Evolutionary conservation across 2,797 vertebrate species (phyloP), one percentile per base, ranked within the genome.

Genomic region (Amphiprion clarkii): DNA sequence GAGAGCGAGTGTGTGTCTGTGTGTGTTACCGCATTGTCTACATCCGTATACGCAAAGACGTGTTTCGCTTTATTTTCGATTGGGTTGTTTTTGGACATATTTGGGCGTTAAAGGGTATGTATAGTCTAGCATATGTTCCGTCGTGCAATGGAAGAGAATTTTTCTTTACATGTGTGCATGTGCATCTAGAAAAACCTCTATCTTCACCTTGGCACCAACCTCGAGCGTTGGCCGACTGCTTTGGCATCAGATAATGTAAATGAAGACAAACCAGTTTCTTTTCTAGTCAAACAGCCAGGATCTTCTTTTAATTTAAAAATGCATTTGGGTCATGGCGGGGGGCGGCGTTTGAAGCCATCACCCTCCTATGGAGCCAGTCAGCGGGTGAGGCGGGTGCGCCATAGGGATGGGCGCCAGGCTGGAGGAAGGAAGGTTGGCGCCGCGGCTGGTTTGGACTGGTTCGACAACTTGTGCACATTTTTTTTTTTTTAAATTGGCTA

Each of bases 251-350:
- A 89, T 86, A 81, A 82, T 73, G 76, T 71, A 82, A 91, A 90
- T 77, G 67, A 87, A 91, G 85, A 91, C 80, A 75, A 85, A 86
- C 80, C 82, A 23, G 67, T 65, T 84, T 65, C 85, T 87, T 89
- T 83, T 89, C 73, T 85, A 83, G 87, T 88, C 79, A 74, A 91
- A 87, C 90, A 89, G 88, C 73, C 60, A 67, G 87, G 76, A 87
- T 89, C 86, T 83, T 85, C 63, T 89, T 87, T 91, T 88, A 82
- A 87, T 95, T 92, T 87, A 85, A 84, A 94, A 93, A 88, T 83
- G 87, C 86, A 91, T 94, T 91, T 91, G 82, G 84, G 79, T 64
- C 84, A 63, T 78, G 80, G 86, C 8, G 61, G 88, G 83, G 74
- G 91, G 86, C 51, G 64, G 75, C 6, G 76, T 90, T 86, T 89